Evolutionary conservation across 2,888 invertebrate genomes (phyloP).

Genomic region (Polietes domitor): DNA sequence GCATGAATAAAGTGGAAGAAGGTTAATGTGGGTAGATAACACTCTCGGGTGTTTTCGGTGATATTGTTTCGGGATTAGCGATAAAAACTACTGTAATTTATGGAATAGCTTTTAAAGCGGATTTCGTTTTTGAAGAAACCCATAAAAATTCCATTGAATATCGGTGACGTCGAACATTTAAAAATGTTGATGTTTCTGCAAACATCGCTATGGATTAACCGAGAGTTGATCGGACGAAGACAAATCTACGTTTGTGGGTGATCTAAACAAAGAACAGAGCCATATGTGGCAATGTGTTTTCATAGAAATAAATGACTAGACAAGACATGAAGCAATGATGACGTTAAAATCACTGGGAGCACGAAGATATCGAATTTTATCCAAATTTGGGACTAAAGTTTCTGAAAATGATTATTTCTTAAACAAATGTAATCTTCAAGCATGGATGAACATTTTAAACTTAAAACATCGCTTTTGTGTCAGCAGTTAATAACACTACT

Average conservation of each 20-base stretch:
- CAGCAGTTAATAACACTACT: no score
- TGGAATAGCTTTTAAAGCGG: background rate
- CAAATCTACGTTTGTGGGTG: background rate
- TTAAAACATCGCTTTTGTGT: no score
- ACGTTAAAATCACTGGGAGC: no score
- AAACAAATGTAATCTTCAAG: no score
- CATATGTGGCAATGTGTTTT: background rate
- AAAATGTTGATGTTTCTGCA: background rate
- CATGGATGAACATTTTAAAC: no score
- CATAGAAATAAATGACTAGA: no score
- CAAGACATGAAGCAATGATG: no score
- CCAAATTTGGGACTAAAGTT: no score
- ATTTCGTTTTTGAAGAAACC: background rate
- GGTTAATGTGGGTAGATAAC: conserved; percentile 1
- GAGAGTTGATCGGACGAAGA: background rate
- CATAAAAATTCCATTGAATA: background rate
- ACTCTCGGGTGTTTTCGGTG: background rate
- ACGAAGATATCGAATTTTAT: no score
- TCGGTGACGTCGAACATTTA: background rate
- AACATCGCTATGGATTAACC: background rate
- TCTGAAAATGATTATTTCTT: no score
- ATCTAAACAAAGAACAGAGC: no score
- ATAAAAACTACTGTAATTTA: conserved; percentile 1
- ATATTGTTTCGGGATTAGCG: background rate
- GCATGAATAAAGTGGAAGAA: background rate